Evolutionary conservation across 2,888 invertebrate species (phyloP), one percentile per base, ranked within the genome.

Genomic region (Megastigmus dorsalis): DNA sequence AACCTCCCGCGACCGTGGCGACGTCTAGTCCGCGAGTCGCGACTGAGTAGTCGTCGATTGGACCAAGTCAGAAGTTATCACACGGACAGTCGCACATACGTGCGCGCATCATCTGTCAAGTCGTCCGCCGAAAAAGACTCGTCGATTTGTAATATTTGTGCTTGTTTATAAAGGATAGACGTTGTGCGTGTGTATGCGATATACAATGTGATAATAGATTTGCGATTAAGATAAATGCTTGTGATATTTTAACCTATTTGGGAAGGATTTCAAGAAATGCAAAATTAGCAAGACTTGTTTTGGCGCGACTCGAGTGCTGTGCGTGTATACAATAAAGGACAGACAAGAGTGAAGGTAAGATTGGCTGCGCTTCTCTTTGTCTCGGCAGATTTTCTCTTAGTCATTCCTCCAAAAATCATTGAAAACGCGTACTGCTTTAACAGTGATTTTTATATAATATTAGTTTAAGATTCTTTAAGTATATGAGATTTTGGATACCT

Each of bases 11-110:
- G 26, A 45, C 9, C 13, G 6, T 10, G n/a, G 20, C 0, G n/a
- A 41, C 30, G 15, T n/a, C n/a, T n/a, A n/a, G n/a, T n/a, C n/a
- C n/a, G n/a, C n/a, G n/a, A n/a, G n/a, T n/a, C n/a, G n/a, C n/a
- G n/a, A n/a, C n/a, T n/a, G n/a, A n/a, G n/a, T n/a, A n/a, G n/a
- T 6, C 10, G 62, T 33, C 48, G 66, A 66, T 66, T 66, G 66
- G 66, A 43, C 43, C 28, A 57, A 38, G 43, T 45, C 55, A 54
- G 66, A 43, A 41, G 13, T 43, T 10, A 5, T 7, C 30, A 28
- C n/a, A 20, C 38, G 23, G 15, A 5, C 20, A 18, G 7, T 5
- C n/a, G 9, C 0, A 6, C 36, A 6, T 15, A 54, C 15, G 43
- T 45, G 28, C 15, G 55, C n/a, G 28, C 15, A 54, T 65, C 54